A percentile compares a stretch with the other conserved stretches of the same genome.
These are phyloP conservation scores for Phyllotis vaccarum DNA, from an alignment of 2,797 vertebrate genomes.

Conservation along the genomic window DNA sequence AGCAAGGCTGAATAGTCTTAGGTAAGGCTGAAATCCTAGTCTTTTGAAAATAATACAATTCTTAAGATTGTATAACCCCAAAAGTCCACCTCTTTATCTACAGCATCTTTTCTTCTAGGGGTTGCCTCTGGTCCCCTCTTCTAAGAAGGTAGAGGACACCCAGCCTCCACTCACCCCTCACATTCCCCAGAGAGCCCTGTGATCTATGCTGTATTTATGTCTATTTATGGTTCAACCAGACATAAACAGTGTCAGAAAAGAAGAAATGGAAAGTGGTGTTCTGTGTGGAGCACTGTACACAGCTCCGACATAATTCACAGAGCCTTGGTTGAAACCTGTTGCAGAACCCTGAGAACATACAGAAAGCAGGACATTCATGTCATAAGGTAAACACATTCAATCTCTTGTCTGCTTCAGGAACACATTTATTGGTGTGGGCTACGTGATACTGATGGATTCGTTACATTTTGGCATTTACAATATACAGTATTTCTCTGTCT, in stretches of 20 bases:
- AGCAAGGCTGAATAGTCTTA: slow-evolving; percentile 22
- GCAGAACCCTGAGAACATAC: neutral
- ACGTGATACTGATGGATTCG: slow-evolving; percentile 71
- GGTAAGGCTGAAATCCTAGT: neutral
- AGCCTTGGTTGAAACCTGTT: slow-evolving; percentile 53
- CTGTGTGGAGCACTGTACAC: neutral
- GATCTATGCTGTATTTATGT: slow-evolving; percentile 18
- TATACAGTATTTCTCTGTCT: slow-evolving; percentile 65
- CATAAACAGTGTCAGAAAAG: slow-evolving; percentile 72
- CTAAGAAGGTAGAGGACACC: neutral
- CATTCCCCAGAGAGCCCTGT: neutral
- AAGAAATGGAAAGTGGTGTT: slow-evolving; percentile 60
- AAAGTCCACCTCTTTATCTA: neutral
- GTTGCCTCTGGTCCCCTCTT: neutral
- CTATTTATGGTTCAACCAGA: slow-evolving; percentile 54
- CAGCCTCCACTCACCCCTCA: neutral
- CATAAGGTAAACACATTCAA: slow-evolving; percentile 67
- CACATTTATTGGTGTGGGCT: neutral
- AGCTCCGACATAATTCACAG: neutral
- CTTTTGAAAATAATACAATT: neutral
- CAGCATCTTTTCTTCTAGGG: neutral
- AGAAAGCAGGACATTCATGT: slow-evolving; percentile 67
- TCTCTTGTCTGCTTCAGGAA: slow-evolving; percentile 65
- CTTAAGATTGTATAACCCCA: neutral
- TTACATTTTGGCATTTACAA: slow-evolving; percentile 75